These are phyloP conservation scores for Prietella phreatophila DNA, from an alignment of 2,113 vertebrate genomes.

Conservation along the genomic window DNA sequence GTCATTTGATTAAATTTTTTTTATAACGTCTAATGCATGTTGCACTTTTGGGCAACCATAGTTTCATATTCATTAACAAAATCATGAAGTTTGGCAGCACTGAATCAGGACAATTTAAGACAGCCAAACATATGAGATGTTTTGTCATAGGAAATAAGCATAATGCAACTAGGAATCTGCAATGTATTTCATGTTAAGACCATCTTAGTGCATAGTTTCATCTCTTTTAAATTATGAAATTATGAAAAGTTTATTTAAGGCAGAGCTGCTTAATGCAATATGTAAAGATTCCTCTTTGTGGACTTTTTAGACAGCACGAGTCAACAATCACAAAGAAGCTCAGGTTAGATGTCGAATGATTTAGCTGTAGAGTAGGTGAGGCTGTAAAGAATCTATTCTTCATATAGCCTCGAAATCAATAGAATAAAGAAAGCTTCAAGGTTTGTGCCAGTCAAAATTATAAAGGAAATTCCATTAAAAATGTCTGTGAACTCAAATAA, in stretches of 20 bases:
- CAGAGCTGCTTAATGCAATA: slow-evolving; percentile 8
- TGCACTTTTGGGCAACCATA: background rate
- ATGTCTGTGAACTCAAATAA: background rate
- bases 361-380: background rate
- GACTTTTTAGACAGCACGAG: background rate
- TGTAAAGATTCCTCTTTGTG: slow-evolving; percentile 13
- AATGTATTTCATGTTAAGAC: background rate
- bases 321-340: background rate
- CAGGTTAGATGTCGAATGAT: background rate
- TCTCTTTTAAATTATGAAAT: background rate
- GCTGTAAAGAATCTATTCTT: background rate
- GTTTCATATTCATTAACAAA: background rate
- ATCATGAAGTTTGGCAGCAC: background rate
- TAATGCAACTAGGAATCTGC: background rate
- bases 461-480: background rate
- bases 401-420: slow-evolving; percentile 12
- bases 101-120: background rate
- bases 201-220: background rate
- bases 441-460: background rate
- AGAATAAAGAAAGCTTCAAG: slow-evolving; percentile 5
- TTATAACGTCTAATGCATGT: background rate
- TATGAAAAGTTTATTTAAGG: background rate
- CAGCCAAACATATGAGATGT: background rate
- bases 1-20: no score
- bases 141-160: background rate